Evolutionary conservation across 2,797 vertebrate genomes (phyloP), one percentile per base, ranked within the genome.

Genomic region (Poecilia velifera): DNA sequence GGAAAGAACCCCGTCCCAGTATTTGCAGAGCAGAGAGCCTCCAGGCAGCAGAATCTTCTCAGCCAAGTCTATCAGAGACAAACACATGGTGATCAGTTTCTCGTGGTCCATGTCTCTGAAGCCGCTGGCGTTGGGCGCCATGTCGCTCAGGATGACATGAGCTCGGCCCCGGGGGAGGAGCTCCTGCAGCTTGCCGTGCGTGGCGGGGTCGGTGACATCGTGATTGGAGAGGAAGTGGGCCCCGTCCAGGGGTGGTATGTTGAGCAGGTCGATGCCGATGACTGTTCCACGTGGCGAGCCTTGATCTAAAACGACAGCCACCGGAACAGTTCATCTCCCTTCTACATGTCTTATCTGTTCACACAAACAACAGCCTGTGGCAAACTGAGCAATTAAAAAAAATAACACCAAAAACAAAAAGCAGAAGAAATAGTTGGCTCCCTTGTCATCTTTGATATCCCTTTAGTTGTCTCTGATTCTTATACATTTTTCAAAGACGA

Each of bases 71-170:
- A 97, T 77, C 74, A 98, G 88, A 31, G 95, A 91, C 36, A 97
- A 84, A 84, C 98, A 99, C 86, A 97, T 91, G 1, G 0, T 73
- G 76, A 97, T 87, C 72, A 98, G 93, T 73, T 90, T 97, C 86
- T 98, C 97, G 0, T 99, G 97, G 92, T 99, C 98, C 78, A 99
- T 95, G 6, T 96, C 96, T 47, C 88, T 95, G 79, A 98, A 94
- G 22, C 98, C 98, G 0, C 96, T 97, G 2, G 98, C 97, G 0
- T 98, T 99, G 62, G 98, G 98, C 0, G 98, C 98, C 97, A 99
- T 97, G 91, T 99, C 98, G 0, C 98, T 99, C 84, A 99, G 91
- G 89, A 99, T 95, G 88, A 98, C 94, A 2, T 98, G 96, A 18
- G 94, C 97, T 77, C 72, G 94, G 59, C 93, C 93, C 0, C 57